Evolutionary conservation across 2,888 invertebrate genomes (phyloP), one percentile per base, ranked within the genome.

Genomic region (Dendrolimus pini): DNA sequence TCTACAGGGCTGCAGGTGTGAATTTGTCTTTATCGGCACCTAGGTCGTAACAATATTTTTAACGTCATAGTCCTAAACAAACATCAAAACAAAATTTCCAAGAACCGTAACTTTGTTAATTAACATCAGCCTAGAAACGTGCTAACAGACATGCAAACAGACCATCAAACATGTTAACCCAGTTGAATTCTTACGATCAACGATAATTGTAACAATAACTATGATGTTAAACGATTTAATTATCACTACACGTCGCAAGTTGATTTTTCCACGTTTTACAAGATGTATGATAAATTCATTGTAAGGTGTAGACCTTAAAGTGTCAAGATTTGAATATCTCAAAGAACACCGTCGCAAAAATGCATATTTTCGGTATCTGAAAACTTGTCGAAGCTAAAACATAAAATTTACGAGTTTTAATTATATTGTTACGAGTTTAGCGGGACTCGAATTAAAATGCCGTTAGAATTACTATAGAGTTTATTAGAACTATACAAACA

Each of bases 131-230:
- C 71, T 72, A 72, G 71, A 70, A 65, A 71, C 56, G n/a, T 57
- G 65, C 65, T 74, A 74, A 76, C 59, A 62, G n/a, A 65, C 58
- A 52, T 7, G 64, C 65, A 69, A 72, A 76, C 67, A 75, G 63
- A 60, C 68, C 69, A 72, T 75, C 72, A 71, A 69, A 73, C 61
- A 56, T 62, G 72, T 63, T 73, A 75, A 75, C 63, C 66, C 65
- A 66, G 55, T 63, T 62, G 58, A 58, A 67, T 68, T 70, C 69
- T 68, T 65, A 68, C 58, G 64, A 61, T 55, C 59, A 58, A 65
- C 62, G 70, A 61, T 71, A 74, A 75, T 71, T 61, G 61, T 56
- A 58, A 59, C 56, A 63, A 61, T 71, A 71, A 71, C 67, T 62
- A 62, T 54, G 58, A 18, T 55, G 62, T 69, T 70, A 68, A 66